Evolutionary conservation across 2,888 invertebrate species (phyloP), one percentile per base, ranked within the genome.

Genomic region (Acronicta alni): DNA sequence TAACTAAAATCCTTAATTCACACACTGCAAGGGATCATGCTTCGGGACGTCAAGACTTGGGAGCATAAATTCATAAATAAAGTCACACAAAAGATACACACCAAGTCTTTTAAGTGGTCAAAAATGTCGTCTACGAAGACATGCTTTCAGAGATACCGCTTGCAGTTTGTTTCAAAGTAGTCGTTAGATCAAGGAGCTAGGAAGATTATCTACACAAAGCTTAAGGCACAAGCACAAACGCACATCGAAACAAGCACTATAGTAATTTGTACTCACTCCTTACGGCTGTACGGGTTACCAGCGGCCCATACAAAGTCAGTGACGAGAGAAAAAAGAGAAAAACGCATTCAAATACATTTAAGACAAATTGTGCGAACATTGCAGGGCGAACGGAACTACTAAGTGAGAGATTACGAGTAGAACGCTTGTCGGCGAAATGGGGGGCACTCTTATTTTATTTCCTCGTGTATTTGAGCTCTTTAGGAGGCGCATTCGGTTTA

Each of bases 281-380:
- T 89, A 95, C 90, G 87, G 95, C 96, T 96, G 96, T 95, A 93
- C 92, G 93, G 94, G 92, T 95, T 94, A 95, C 96, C 95, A 95
- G 95, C 95, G 93, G 95, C 95, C 95, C 95, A 96, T 96, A 95
- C 95, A 96, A 96, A 95, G 95, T 95, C 95, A 95, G 95, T 95
- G 94, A 95, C 95, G 92, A 93, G 94, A 94, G 94, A 94, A 94
- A 95, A 94, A 94, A 93, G 92, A 93, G 89, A 93, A 94, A 94
- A 94, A 94, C 94, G 94, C 94, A 94, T 94, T 94, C 94, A 94
- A 94, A 91, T 94, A 94, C 92, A 94, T 90, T 93, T 93, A 93
- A 92, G 93, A 94, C 92, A 94, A 93, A 91, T 92, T 92, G 94
- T 94, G 94, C 94, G 91, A 91, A 94, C 93, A 94, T 93, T 94